Evolutionary conservation across 2,888 invertebrate species (phyloP), one percentile per base, ranked within the genome.

Genomic region (Malacosoma neustria): DNA sequence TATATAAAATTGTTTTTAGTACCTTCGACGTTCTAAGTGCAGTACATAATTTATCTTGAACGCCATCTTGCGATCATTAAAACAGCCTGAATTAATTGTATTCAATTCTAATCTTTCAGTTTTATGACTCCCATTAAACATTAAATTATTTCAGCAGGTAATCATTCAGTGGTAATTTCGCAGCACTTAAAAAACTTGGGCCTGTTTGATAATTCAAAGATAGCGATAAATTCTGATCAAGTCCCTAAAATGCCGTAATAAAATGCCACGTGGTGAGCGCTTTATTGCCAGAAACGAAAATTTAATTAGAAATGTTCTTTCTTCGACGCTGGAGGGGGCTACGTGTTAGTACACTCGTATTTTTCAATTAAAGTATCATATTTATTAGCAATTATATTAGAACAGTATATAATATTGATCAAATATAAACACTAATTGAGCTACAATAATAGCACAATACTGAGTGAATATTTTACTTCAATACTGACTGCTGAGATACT

Each of bases 141-240:
- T 39, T 22, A 15, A 39, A 38, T 38, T 29, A n/a, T 34, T 29
- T 30, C 9, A 11, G 9, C 11, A 34, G 22, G 7, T 34, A 15
- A 34, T 32, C 3, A 40, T 37, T 37, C 30, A 12, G 9, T 4
- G 29, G 13, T 34, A 34, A 31, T 31, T 12, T 4, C 13, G 32
- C 12, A 12, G 13, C 13, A 30, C 32, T 36, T 11, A 33, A 30
- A 33, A 31, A 22, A 33, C 14, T 38, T 37, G 33, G 22, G 46
- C 42, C 45, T 49, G 51, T 57, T 58, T 54, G 57, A 59, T 57
- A 62, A 59, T 58, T 60, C 49, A 48, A 55, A 61, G 59, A 57
- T 48, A 46, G 46, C 56, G 42, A 65, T 72, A 72, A 73, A 70
- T 72, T 68, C 50, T 60, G 51, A 72, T 72, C 57, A 66, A 59